Evolutionary conservation across 2,888 invertebrate genomes (phyloP).

Genomic region (Podabrus alpinus): DNA sequence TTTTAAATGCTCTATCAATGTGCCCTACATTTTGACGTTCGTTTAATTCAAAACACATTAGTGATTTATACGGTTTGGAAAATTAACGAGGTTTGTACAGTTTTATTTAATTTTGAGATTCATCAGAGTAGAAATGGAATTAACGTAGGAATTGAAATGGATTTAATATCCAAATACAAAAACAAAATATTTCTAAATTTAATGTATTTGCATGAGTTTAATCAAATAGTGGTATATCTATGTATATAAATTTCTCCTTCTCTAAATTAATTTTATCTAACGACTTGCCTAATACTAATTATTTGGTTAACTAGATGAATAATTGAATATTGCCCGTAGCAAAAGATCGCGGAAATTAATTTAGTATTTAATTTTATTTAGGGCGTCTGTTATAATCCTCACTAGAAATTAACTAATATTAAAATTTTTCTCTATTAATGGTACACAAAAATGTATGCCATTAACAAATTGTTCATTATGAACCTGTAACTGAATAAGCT

Average conservation of each 20-base stretch:
- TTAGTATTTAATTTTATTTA: background rate
- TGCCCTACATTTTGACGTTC: constrained; percentile 7
- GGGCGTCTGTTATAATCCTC: background rate
- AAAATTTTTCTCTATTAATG: background rate
- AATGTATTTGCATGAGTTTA: background rate
- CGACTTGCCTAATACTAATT: background rate
- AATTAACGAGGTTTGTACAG: background rate
- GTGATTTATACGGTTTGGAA: constrained; percentile 1
- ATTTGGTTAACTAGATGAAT: background rate
- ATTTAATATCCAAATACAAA: background rate
- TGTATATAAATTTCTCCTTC: background rate
- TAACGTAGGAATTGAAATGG: background rate
- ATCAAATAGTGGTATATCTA: background rate
- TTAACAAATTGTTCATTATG: too few species aligned
- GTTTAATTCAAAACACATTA: constrained; percentile 3
- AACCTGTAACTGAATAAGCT: too few species aligned
- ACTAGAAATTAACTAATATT: too few species aligned
- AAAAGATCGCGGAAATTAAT: background rate
- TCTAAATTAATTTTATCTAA: background rate
- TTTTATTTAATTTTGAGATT: background rate
- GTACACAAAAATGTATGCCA: background rate
- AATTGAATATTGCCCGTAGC: background rate
- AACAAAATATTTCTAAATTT: background rate
- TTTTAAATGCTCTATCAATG: constrained; percentile 6
- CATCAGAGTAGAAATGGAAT: background rate